These are phyloP conservation scores for Agrotis ipsilon DNA, from an alignment of 2,888 invertebrate species.

Conservation along the genomic window DNA sequence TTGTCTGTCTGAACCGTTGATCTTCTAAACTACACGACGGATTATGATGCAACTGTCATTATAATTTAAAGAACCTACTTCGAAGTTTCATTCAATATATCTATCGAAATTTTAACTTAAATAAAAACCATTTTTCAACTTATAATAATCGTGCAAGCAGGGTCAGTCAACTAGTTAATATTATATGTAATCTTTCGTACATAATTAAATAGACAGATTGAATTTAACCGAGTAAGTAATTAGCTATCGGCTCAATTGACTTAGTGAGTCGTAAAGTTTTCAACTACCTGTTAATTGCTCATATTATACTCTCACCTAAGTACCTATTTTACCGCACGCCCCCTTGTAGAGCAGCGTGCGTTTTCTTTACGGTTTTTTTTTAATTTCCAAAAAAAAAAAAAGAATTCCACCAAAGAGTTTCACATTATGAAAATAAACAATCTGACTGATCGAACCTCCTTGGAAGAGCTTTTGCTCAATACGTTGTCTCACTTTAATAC, in stretches of 20 bases:
- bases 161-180: background rate
- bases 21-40: background rate
- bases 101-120: background rate
- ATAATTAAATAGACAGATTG: constrained; percentile 35
- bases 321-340: too few species aligned
- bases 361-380: too few species aligned
- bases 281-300: constrained; percentile 11
- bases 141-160: background rate
- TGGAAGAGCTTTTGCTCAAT: too few species aligned
- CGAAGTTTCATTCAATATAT: background rate
- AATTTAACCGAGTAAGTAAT: constrained; percentile 13
- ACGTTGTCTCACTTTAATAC: too few species aligned
- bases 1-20: background rate
- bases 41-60: background rate
- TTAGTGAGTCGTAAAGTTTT: constrained; percentile 15
- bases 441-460: too few species aligned
- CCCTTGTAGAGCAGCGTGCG: too few species aligned
- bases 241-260: constrained; percentile 2
- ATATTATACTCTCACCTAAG: too few species aligned
- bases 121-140: background rate
- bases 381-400: too few species aligned
- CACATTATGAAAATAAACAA: too few species aligned
- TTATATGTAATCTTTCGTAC: constrained; percentile 6
- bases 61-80: background rate
- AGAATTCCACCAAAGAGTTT: too few species aligned